phyloP scores from a whole-genome alignment of 1,140 invertebrate species.

The Cyclargus thomasi region DNA sequence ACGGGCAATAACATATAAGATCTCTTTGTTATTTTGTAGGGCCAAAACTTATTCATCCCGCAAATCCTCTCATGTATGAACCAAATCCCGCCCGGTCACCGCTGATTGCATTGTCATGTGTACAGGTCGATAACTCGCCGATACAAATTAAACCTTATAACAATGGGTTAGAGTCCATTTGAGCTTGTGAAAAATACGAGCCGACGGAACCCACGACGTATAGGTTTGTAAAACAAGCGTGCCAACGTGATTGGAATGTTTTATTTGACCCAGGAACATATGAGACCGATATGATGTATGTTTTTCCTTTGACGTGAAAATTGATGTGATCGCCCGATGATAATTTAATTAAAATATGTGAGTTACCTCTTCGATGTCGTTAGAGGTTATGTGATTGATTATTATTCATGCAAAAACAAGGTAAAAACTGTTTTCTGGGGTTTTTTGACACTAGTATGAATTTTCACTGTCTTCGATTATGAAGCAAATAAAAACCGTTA shows the following conservation, averaged over 20 bases:
- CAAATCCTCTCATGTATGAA: constrained; percentile 73
- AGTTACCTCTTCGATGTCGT: no score
- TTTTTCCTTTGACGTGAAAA: constrained; percentile 55
- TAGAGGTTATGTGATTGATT: no score
- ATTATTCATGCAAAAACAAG: no score
- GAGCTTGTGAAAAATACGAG: constrained; percentile 27
- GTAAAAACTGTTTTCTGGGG: no score
- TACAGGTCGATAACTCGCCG: constrained; percentile 37
- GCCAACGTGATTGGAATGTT: constrained; percentile 72
- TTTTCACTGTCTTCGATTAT: no score
- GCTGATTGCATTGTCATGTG: constrained; percentile 74
- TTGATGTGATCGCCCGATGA: constrained; percentile 37
- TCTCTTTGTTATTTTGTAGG: constrained; percentile 71
- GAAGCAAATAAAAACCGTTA: no score
- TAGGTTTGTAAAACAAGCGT: constrained; percentile 72
- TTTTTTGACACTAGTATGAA: no score
- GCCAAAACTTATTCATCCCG: constrained; percentile 73
- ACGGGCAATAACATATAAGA: constrained; percentile 50
- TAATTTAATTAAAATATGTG: constrained; percentile 6
- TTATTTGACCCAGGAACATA: constrained; percentile 68
- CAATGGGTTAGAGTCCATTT: constrained; percentile 31
- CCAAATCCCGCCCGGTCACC: constrained; percentile 72
- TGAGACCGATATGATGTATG: constrained; percentile 70
- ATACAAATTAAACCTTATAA: constrained; percentile 30
- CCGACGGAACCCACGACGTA: constrained; percentile 54